phyloP scores from a whole-genome alignment of 2,797 vertebrate species.

The Carduelis carduelis region DNA sequence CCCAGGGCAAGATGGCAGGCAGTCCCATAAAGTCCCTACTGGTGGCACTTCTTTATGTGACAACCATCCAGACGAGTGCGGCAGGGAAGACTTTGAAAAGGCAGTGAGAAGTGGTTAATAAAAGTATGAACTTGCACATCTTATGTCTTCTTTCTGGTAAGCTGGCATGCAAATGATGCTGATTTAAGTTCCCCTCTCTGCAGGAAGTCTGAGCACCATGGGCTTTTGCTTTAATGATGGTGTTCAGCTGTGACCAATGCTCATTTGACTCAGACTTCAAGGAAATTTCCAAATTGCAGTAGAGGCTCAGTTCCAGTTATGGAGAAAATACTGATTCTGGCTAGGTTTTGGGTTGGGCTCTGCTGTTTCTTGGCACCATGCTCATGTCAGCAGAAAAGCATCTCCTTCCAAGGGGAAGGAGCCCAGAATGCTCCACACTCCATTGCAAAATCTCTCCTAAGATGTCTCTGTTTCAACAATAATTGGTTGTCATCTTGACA shows the following conservation, averaged over 20 bases:
- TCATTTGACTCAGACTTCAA: fast-evolving
- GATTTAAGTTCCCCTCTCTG: not conserved
- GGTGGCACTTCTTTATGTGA: not conserved
- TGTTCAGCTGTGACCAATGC: not conserved
- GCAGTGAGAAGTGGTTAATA: not conserved
- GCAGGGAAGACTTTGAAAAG: not conserved
- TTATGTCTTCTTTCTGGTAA: not conserved
- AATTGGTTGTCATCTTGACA: not conserved
- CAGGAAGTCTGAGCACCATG: not conserved
- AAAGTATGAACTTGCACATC: not conserved
- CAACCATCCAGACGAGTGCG: not conserved
- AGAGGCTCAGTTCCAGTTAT: not conserved
- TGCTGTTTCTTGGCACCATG: not conserved
- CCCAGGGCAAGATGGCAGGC: not conserved
- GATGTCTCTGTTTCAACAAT: not conserved
- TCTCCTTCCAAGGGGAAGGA: not conserved
- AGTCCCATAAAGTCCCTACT: not conserved
- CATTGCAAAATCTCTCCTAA: not conserved
- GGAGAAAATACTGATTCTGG: not conserved
- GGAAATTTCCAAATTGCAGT: not conserved
- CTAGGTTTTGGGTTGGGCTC: not conserved
- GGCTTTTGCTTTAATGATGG: not conserved
- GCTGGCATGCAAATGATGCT: not conserved
- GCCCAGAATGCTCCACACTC: not conserved
- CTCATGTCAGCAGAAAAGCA: fast-evolving